A percentile compares a stretch with the other conserved stretches of the same genome.
These are phyloP conservation scores for Collichthys lucidus DNA, from an alignment of 2,113 vertebrate genomes.

Conservation along the genomic window DNA sequence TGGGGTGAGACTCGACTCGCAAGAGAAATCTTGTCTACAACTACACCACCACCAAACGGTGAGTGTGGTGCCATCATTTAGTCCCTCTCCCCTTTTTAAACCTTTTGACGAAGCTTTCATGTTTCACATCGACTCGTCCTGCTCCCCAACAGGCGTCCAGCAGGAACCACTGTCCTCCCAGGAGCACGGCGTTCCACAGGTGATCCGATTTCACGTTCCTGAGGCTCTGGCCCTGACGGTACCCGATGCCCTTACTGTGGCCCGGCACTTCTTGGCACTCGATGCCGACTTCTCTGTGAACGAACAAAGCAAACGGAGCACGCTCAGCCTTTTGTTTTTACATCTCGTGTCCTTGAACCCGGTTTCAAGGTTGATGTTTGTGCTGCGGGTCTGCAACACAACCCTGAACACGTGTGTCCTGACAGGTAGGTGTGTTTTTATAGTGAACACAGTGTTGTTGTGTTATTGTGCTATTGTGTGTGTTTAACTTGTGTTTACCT, in stretches of 20 bases:
- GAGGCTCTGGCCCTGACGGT: conserved; percentile 71
- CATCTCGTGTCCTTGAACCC: neutral
- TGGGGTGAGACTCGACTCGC: conserved; percentile 36
- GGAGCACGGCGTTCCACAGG: conserved; percentile 84
- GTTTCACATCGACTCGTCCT: conserved; percentile 83
- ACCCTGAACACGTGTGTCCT: neutral
- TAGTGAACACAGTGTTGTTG: no score
- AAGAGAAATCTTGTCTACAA: neutral
- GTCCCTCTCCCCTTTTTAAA: conserved; percentile 50
- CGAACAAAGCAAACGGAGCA: conserved; percentile 42
- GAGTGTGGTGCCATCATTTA: neutral
- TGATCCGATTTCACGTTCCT: conserved; percentile 85
- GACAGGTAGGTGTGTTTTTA: neutral
- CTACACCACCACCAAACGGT: neutral
- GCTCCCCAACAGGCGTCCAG: conserved; percentile 88
- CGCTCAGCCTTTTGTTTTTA: neutral
- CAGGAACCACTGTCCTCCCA: conserved; percentile 84
- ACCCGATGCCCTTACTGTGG: conserved; percentile 83
- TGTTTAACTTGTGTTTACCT: conserved; percentile 70
- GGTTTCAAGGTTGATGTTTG: neutral
- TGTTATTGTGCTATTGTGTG: no score
- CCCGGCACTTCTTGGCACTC: conserved; percentile 82
- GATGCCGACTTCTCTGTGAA: conserved; percentile 80
- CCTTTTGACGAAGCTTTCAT: conserved; percentile 84
- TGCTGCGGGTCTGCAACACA: neutral